Evolutionary conservation across 2,113 vertebrate genomes (phyloP).

Genomic region (Sebastes fasciatus): DNA sequence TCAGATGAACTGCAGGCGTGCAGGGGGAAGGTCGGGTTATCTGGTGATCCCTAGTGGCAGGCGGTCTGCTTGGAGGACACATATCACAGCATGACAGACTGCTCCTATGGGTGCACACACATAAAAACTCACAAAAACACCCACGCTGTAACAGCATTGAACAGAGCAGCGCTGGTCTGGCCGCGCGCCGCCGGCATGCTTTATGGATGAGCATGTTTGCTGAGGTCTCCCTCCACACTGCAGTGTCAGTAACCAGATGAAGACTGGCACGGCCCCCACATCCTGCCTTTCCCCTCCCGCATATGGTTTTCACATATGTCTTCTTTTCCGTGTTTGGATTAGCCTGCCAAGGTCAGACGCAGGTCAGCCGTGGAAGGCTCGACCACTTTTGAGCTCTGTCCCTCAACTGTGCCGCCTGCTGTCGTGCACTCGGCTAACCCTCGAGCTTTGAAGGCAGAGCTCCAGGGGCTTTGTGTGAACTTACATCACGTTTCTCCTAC

Average conservation of each 20-base stretch:
- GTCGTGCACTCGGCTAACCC: conserved; percentile 52
- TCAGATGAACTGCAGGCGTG: conserved; percentile 69
- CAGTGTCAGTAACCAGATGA: conserved; percentile 74
- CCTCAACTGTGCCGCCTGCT: conserved; percentile 49
- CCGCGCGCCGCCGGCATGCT: conserved; percentile 59
- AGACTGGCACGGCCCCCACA: conserved; percentile 64
- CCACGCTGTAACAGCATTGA: conserved; percentile 45
- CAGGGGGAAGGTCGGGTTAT: conserved; percentile 64
- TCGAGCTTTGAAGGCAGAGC: conserved; percentile 48
- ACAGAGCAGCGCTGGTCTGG: conserved; percentile 46
- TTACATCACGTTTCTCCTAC: conserved; percentile 41
- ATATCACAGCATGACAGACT: conserved; percentile 66
- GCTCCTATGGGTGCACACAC: conserved; percentile 48
- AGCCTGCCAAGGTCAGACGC: conserved; percentile 57
- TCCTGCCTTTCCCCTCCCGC: conserved; percentile 61
- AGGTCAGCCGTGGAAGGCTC: conserved; percentile 58
- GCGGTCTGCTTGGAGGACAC: conserved; percentile 63
- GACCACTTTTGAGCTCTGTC: conserved; percentile 43
- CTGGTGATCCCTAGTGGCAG: conserved; percentile 68
- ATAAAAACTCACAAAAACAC: conserved; percentile 27
- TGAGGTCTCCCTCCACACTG: conserved; percentile 59
- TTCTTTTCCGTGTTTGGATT: conserved; percentile 57
- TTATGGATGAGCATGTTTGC: conserved; percentile 76
- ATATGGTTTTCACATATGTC: conserved; percentile 76
- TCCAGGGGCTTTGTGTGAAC: conserved; percentile 38